These are phyloP conservation scores for Uloborus plumipes DNA, from an alignment of 2,888 invertebrate genomes.

Conservation along the genomic window DNA sequence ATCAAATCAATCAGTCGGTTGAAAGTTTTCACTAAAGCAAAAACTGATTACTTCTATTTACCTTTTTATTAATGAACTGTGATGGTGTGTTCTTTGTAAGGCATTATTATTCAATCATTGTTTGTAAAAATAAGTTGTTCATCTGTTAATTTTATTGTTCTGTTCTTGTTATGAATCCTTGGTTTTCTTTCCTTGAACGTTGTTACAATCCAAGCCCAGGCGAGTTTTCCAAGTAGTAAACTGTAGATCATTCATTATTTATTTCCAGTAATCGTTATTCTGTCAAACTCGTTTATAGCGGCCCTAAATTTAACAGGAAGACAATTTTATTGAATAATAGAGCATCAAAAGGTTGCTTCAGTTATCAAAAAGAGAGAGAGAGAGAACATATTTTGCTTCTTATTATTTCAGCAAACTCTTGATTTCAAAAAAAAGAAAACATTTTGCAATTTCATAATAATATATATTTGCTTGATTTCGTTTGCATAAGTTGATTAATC, in stretches of 20 bases:
- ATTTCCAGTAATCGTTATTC: constrained; percentile 10
- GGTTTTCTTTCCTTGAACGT: constrained; percentile 18
- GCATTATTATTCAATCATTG: constrained; percentile 40
- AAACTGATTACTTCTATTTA: constrained; percentile 38
- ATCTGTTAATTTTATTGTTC: too few relatives aligned
- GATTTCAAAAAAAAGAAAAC: too few relatives aligned
- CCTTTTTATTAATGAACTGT: constrained; percentile 61
- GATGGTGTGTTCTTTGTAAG: constrained; percentile 62
- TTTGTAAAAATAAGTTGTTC: constrained; percentile 9
- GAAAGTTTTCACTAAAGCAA: constrained; percentile 22
- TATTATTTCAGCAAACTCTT: too few relatives aligned
- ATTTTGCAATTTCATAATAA: too few relatives aligned
- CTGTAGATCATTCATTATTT: constrained; percentile 28
- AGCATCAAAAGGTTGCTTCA: too few relatives aligned
- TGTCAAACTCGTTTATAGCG: background rate
- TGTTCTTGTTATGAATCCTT: background rate
- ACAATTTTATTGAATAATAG: too few relatives aligned
- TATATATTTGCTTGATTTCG: too few relatives aligned
- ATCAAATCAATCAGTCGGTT: constrained; percentile 46
- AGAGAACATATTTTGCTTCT: too few relatives aligned
- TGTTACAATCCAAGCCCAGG: constrained; percentile 40
- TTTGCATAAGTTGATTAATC: too few relatives aligned
- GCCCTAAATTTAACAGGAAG: too few relatives aligned
- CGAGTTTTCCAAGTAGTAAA: constrained; percentile 46
- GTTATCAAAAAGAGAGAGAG: too few relatives aligned